Conservation (phyloP, 2,797 vertebrate species). For the Monodelphis domestica region DNA sequence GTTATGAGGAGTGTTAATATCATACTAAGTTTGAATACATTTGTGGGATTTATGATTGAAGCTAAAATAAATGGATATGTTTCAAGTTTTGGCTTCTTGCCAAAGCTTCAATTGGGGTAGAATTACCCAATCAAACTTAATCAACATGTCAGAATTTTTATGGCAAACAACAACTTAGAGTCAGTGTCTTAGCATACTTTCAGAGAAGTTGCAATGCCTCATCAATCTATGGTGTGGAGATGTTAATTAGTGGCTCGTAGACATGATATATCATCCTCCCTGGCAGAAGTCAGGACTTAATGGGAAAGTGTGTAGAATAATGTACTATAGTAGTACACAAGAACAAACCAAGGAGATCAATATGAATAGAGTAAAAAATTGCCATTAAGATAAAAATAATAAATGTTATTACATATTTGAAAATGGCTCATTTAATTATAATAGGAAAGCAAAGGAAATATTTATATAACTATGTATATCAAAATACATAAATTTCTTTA, state of each 20-base stretch:
- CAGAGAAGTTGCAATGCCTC: background rate
- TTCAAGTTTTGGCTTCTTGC: conserved; percentile 6
- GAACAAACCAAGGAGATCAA: conserved; percentile 18
- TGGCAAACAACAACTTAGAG: conserved; percentile 33
- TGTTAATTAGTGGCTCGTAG: conserved; percentile 62
- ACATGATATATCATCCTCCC: conserved; percentile 31
- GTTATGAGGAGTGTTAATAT: conserved; percentile 12
- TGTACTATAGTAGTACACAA: background rate
- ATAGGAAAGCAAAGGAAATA: background rate
- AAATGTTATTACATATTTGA: background rate
- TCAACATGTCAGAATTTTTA: conserved; percentile 57
- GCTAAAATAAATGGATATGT: conserved; percentile 46
- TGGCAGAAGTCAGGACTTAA: conserved; percentile 27
- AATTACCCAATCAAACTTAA: conserved; percentile 47
- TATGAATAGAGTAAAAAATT: conserved; percentile 29
- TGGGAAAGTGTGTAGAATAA: conserved; percentile 3
- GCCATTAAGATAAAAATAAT: conserved; percentile 35
- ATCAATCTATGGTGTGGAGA: conserved; percentile 16
- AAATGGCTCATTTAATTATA: background rate
- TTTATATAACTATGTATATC: background rate
- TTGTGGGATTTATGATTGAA: conserved; percentile 18
- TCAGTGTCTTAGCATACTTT: conserved; percentile 25
- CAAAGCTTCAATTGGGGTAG: conserved; percentile 38
- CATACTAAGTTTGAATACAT: conserved; percentile 7
- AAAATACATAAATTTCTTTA: background rate